These are phyloP conservation scores for Ictidomys tridecemlineatus DNA, from an alignment of 2,113 vertebrate genomes.

Conservation along the genomic window DNA sequence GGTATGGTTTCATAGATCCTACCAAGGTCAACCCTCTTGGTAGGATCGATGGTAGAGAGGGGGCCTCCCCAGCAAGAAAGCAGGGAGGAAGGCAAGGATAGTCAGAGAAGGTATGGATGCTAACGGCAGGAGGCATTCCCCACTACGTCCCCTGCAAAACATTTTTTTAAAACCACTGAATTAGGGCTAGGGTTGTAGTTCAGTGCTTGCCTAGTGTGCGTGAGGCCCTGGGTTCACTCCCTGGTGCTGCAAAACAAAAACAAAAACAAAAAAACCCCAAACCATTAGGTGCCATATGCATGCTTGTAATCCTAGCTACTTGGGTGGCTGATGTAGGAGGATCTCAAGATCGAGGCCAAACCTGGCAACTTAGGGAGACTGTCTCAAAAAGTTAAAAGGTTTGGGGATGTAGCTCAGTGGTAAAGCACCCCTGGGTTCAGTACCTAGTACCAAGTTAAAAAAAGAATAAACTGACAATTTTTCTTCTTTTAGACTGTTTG, in stretches of 20 bases:
- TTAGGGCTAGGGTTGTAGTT: not conserved
- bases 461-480: not conserved
- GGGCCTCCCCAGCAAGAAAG: not conserved
- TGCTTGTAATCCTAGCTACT: not conserved
- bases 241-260: not conserved
- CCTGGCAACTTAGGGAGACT: too few species aligned
- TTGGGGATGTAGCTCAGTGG: too few species aligned
- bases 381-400: too few species aligned
- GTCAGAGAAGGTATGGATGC: not conserved
- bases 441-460: too few species aligned
- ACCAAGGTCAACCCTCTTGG: constrained; percentile 49
- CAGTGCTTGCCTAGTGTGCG: not conserved
- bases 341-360: too few species aligned
- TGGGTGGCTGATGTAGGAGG: not conserved
- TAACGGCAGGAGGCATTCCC: not conserved
- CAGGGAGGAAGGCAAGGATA: not conserved
- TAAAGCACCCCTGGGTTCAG: too few species aligned
- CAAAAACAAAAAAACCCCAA: not conserved
- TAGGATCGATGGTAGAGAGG: not conserved
- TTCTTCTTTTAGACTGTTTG: not conserved
- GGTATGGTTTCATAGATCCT: not conserved
- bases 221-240: not conserved
- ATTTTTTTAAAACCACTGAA: not conserved
- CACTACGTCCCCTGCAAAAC: not conserved
- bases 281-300: not conserved